These are phyloP conservation scores for Amphipyra berbera DNA, from an alignment of 2,888 invertebrate genomes.

Conservation along the genomic window DNA sequence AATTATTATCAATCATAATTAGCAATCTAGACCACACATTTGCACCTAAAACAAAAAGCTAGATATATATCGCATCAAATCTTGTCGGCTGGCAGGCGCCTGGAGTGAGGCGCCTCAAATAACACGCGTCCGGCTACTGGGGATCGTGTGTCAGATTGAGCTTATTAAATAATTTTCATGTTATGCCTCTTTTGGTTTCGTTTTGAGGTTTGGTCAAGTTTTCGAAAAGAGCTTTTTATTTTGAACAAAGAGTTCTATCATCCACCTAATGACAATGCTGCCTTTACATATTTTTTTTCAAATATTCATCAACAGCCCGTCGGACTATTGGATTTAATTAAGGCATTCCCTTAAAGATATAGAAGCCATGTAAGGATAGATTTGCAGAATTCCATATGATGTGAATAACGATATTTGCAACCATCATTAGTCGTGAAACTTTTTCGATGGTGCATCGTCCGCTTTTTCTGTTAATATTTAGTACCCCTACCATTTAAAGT, in stretches of 20 bases:
- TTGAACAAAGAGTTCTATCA: neutral
- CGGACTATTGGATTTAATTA: too few relatives aligned
- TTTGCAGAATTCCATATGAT: too few relatives aligned
- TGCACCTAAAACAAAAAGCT: conserved; percentile 51
- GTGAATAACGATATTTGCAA: too few relatives aligned
- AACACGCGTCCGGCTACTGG: conserved; percentile 62
- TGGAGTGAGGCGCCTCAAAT: conserved; percentile 68
- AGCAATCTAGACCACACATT: conserved; percentile 49
- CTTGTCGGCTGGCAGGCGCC: conserved; percentile 60
- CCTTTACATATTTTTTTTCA: too few relatives aligned
- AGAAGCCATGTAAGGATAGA: too few relatives aligned
- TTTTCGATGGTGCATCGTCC: neutral
- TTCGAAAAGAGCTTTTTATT: too few relatives aligned
- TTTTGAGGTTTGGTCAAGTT: neutral
- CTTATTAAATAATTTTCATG: conserved; percentile 45
- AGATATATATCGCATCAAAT: conserved; percentile 51
- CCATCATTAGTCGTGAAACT: too few relatives aligned
- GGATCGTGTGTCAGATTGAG: conserved; percentile 54
- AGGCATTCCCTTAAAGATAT: too few relatives aligned
- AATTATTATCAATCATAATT: conserved; percentile 28
- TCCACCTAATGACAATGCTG: too few relatives aligned
- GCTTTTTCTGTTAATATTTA: neutral
- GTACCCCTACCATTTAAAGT: neutral
- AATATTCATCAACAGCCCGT: too few relatives aligned
- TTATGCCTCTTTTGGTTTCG: conserved; percentile 5